Evolutionary conservation across 2,888 invertebrate genomes (phyloP), one percentile per base, ranked within the genome.

Genomic region (Andrena bicolor): DNA sequence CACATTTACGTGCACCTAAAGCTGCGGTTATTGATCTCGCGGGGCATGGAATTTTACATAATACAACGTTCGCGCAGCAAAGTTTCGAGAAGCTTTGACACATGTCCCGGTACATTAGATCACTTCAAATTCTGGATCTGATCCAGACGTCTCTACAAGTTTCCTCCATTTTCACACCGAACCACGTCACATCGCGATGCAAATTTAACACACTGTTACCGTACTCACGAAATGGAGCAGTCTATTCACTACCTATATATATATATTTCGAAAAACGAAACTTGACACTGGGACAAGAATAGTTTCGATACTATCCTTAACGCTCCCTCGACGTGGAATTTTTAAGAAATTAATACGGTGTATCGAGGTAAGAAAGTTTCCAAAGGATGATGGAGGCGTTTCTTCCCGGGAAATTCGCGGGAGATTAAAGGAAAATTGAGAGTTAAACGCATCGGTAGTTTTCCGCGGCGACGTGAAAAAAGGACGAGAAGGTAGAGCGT

Each of bases 371-470:
- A 68, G n/a, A 35, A 35, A 56, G 30, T 51, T 68, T 26, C 30
- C 7, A 2, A 35, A 10, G 41, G 20, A 23, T 58, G 10, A 6
- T 1, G 8, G 41, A 10, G 35, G 53, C 7, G n/a, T 53, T 6
- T 68, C 53, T 16, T 35, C 49, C 64, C 16, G 35, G 63, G 48
- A 73, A 78, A 78, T 78, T 71, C 48, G 28, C 75, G 6, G 75
- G 20, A 61, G 75, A 75, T 80, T 71, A 80, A 75, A 80, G 41
- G 75, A 75, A 80, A 75, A 82, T 82, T 82, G 72, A 71, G 65
- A 75, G 81, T 80, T 82, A 71, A 80, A 75, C 63, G 81, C 68
- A 68, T 26, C 73, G 68, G 35, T 32, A 60, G 48, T 81, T 51
- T 73, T 64, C 23, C 48, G 6, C 20, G 64, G 16, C 30, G 53